Base-by-base conservation (phyloP, 2,113 vertebrate species). In the Halcyon malimbica region DNA sequence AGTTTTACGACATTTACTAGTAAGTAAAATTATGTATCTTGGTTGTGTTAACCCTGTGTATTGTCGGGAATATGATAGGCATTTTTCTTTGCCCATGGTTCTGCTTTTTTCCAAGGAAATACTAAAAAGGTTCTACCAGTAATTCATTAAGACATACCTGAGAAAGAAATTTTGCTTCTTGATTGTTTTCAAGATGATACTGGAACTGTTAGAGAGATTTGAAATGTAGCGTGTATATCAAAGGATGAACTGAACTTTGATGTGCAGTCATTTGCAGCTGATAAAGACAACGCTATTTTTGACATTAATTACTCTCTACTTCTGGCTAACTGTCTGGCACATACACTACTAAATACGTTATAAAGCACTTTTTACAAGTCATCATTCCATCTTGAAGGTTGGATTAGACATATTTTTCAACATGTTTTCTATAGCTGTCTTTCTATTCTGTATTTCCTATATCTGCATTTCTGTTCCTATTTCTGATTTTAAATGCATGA, bases 291-390 rank as follows among this genome's bases (percentile, higher is more conserved):
- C 19, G 21, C 2, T n/a, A 9, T 15, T 87, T 78, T 86, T 51
- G 5, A n/a, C 39, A 48, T 10, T 4, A 73, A 26, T 74, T 51
- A 31, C 28, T 56, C 35, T 14, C 10, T 31, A 7, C 24, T 83
- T 83, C 19, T 44, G 14, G 16, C 9, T 64, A 63, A 62, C 16
- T 76, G 11, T 46, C 28, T 2, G 1, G 10, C 0, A 0, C 14
- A 44, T 57, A 39, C 11, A 6, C 41, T 78, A 59, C 33, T 53
- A 48, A n/a, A 42, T 29, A 11, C 21, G 17, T 42, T 62, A 44
- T 16, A 39, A 17, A n/a, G 28, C 14, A 24, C 11, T 29, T 83
- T 83, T 75, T 46, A 5, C 51, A 53, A 67, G 48, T 33, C 42
- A 33, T 51, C 24, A 39, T 73, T 85, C 78, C 18, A 42, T 68